Conservation (phyloP, 2,113 vertebrate species). For the Scartelaos histophorus region DNA sequence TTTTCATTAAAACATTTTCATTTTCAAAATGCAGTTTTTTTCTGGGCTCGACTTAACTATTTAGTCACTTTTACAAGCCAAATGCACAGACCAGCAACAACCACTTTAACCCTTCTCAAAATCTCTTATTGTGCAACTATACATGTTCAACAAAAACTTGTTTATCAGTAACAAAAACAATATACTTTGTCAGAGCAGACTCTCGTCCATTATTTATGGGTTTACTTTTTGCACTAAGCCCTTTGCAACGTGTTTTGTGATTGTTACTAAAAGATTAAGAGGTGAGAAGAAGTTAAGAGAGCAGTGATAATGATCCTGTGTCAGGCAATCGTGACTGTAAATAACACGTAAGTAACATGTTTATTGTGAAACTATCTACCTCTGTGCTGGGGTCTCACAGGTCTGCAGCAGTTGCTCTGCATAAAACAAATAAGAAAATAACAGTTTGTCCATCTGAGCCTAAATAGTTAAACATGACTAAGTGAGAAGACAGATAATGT, state of each 20-base stretch:
- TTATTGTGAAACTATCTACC: not conserved
- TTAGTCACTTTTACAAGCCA: not conserved
- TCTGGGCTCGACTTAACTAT: too few relatives aligned
- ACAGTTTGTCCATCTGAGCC: not conserved
- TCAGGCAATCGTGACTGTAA: not conserved
- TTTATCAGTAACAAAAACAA: not conserved
- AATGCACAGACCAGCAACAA: not conserved
- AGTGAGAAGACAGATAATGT: conserved; percentile 15
- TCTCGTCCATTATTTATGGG: not conserved
- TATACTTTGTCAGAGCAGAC: not conserved
- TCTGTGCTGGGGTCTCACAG: not conserved
- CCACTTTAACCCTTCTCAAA: not conserved
- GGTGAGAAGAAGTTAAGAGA: not conserved
- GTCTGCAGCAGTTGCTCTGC: not conserved
- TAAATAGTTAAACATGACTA: conserved; percentile 6
- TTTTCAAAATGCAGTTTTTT: too few relatives aligned
- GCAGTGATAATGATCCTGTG: not conserved
- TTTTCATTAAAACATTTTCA: not conserved
- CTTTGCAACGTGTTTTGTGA: not conserved
- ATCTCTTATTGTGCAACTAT: not conserved
- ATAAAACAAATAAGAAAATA: not conserved
- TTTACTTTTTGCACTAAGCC: not conserved
- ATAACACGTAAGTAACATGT: too few relatives aligned
- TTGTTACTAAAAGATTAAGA: not conserved
- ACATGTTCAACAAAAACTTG: not conserved